Evolutionary conservation across 2,888 invertebrate genomes (phyloP), one percentile per base, ranked within the genome.

Genomic region (Ischnura elegans): DNA sequence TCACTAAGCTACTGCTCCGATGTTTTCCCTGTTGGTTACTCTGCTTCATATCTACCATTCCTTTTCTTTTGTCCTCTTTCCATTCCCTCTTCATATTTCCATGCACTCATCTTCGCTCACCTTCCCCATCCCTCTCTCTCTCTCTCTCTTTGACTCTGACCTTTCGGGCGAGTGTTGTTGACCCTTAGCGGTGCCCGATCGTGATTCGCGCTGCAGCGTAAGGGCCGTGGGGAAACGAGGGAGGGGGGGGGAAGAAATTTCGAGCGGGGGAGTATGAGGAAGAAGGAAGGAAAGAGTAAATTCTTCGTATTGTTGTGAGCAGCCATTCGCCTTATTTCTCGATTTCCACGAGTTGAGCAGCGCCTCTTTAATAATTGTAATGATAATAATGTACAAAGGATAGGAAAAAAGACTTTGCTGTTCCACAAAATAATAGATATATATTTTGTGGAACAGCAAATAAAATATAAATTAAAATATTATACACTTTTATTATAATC

Each of bases 131-230:
- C 10, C 55, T 21, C 42, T 51, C 6, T n/a, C 8, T 13, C 43
- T 43, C 43, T 43, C 16, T 21, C 43, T 61, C 90, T 87, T 43
- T 61, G 61, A n/a, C 61, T 61, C 43, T 90, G 90, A 90, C 90
- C 90, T 90, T 90, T 90, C 90, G 90, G 87, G 90, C 90, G 61
- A 55, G 90, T 90, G 90, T 90, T 90, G 90, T 90, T 90, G 90
- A 90, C 90, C 90, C 61, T 61, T 90, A 90, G 90, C 90, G 61
- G 90, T 90, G 90, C 90, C n/a, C n/a, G 90, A n/a, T 90, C 90
- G 90, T 90, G 90, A 90, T 90, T 90, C 42, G 90, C 90, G 61
- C 61, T 90, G 90, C 61, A 90, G n/a, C 19, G 51, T 43, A 90
- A 66, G 61, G 90, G 90, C 90, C 90, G 90, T 90, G 90, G 61